Conservation (phyloP, 2,113 vertebrate species). For the Odocoileus virginianus region DNA sequence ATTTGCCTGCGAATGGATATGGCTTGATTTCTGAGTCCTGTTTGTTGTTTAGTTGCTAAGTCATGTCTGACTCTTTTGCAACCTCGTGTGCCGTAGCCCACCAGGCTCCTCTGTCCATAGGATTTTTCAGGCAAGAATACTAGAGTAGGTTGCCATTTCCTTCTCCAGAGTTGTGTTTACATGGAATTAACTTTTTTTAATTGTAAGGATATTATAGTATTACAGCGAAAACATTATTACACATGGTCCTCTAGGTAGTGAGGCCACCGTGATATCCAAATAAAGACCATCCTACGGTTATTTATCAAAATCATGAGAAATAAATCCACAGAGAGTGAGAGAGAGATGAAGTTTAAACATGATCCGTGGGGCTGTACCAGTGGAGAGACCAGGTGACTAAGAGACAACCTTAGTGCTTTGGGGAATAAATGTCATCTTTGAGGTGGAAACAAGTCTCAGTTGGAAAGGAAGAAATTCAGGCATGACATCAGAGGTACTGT, state of each 20-base stretch:
- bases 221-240: background rate
- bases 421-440: background rate
- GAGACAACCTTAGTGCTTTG: background rate
- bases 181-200: background rate
- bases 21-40: background rate
- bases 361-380: fast-evolving
- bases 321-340: background rate
- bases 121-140: background rate
- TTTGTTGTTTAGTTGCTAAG: background rate
- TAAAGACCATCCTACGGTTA: background rate
- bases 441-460: background rate
- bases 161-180: background rate
- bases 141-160: background rate
- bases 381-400: background rate
- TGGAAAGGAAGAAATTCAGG: background rate
- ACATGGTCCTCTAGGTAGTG: background rate
- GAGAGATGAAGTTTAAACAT: background rate
- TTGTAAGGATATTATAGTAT: background rate
- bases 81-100: background rate
- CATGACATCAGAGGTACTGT: background rate
- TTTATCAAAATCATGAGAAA: background rate
- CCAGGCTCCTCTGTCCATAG: background rate
- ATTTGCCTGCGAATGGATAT: background rate
- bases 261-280: background rate
- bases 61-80: background rate